phyloP scores from a whole-genome alignment of 2,888 invertebrate species.

The Drosophila helvetica region DNA sequence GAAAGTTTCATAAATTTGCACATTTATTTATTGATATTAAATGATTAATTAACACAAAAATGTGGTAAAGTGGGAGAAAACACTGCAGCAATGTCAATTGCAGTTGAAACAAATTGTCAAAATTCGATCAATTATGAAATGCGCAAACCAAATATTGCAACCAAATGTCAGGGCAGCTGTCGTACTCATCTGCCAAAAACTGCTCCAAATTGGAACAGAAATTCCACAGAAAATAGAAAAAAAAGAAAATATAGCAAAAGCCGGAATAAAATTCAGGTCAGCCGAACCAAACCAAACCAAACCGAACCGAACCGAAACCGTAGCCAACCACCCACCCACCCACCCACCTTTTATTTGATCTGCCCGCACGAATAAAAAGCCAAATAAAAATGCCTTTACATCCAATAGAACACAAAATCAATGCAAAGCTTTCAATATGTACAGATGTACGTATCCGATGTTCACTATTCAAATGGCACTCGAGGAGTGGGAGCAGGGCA shows the following conservation, averaged over 20 bases:
- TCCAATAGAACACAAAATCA: conserved; percentile 34
- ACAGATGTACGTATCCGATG: neutral
- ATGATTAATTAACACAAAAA: neutral
- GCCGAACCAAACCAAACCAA: neutral
- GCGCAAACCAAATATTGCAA: neutral
- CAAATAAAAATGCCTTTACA: conserved; percentile 31
- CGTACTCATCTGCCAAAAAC: neutral
- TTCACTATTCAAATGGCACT: conserved; percentile 29
- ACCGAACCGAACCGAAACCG: too few species aligned
- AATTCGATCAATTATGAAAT: neutral
- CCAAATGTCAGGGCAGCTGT: neutral
- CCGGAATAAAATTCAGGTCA: conserved; percentile 41
- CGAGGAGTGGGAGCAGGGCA: conserved; percentile 14
- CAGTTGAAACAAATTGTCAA: neutral
- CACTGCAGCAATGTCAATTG: neutral
- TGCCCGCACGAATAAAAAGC: conserved; percentile 28
- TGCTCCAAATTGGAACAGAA: conserved; percentile 18
- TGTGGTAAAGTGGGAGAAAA: too few species aligned
- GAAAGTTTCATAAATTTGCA: too few species aligned
- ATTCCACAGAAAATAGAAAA: conserved; percentile 12
- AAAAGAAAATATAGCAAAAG: neutral
- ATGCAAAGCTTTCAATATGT: conserved; percentile 13
- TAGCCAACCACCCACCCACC: neutral
- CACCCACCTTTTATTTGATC: conserved; percentile 38
- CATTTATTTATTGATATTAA: neutral